Percentiles rank a stretch among this genome's conserved stretches.
phyloP scores from a whole-genome alignment of 2,888 invertebrate genomes.

The Lysandra bellargus region DNA sequence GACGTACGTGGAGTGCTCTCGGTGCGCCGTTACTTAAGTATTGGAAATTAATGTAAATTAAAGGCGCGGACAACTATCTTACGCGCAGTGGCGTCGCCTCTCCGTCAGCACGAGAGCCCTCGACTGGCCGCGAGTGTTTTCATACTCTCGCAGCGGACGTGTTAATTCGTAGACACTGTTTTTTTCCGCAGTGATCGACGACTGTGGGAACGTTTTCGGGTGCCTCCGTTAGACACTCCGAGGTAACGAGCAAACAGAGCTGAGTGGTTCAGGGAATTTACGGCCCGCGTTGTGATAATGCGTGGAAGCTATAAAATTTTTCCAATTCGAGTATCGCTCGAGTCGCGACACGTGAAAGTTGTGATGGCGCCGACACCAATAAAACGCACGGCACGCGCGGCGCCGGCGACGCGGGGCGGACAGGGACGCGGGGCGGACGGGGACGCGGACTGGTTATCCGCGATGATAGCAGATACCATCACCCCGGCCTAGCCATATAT shows the following conservation, averaged over 20 bases:
- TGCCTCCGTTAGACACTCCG: conserved; percentile 75
- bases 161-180: conserved; percentile 79
- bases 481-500: conserved; percentile 60
- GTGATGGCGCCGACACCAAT: conserved; percentile 77
- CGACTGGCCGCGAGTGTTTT: conserved; percentile 73
- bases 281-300: conserved; percentile 58
- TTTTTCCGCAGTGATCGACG: conserved; percentile 76
- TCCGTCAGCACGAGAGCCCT: conserved; percentile 75
- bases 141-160: conserved; percentile 77
- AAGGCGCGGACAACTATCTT: conserved; percentile 69
- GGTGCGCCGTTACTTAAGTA: conserved; percentile 48
- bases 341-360: conserved; percentile 75
- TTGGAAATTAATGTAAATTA: conserved; percentile 73
- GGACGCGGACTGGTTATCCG: conserved; percentile 50
- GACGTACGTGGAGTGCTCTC: conserved; percentile 58
- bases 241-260: conserved; percentile 78
- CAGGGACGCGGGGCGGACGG: conserved; percentile 43
- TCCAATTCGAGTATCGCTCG: conserved; percentile 75
- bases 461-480: conserved; percentile 68
- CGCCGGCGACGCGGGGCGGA: conserved; percentile 39
- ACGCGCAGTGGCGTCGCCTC: conserved; percentile 67
- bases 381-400: conserved; percentile 67
- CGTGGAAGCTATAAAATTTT: conserved; percentile 68
- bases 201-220: conserved; percentile 78
- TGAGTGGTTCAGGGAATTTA: conserved; percentile 74